phyloP scores from a whole-genome alignment of 2,113 vertebrate species.

The Plectropomus leopardus region DNA sequence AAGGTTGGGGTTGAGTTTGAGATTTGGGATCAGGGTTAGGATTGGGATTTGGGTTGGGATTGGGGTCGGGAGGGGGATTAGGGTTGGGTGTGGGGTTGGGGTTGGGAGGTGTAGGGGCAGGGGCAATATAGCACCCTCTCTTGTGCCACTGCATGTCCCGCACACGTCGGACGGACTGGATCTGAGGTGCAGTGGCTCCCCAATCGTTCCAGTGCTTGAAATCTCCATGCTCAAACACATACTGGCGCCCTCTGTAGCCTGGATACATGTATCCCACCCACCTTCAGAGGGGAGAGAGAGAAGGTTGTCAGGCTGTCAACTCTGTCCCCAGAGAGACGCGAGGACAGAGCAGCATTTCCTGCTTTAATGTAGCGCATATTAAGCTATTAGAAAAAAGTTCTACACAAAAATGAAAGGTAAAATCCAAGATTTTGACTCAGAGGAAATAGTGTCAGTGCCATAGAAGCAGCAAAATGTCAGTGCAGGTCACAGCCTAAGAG shows the following conservation, averaged over 20 bases:
- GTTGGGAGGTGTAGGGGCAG: constrained; percentile 53
- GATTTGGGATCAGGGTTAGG: constrained; percentile 68
- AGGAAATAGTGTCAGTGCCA: too few species aligned
- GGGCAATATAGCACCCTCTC: constrained; percentile 81
- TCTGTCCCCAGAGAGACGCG: too few species aligned
- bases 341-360: too few species aligned
- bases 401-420: too few species aligned
- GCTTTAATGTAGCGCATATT: too few species aligned
- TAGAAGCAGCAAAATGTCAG: too few species aligned
- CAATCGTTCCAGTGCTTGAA: constrained; percentile 95
- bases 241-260: constrained; percentile 92
- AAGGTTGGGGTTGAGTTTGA: constrained; percentile 63
- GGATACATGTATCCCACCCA: constrained; percentile 95
- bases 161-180: constrained; percentile 92
- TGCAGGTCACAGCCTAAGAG: too few species aligned
- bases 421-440: too few species aligned
- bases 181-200: constrained; percentile 89
- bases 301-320: too few species aligned
- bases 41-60: constrained; percentile 63
- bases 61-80: constrained; percentile 1
- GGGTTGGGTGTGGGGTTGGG: constrained; percentile 32
- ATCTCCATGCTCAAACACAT: constrained; percentile 90
- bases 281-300: constrained; percentile 76
- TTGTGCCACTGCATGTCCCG: constrained; percentile 94
- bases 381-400: too few species aligned